Percentiles rank a stretch among this genome's conserved stretches.
phyloP scores from a whole-genome alignment of 2,797 vertebrate genomes.

The Acanthurus lineatus region DNA sequence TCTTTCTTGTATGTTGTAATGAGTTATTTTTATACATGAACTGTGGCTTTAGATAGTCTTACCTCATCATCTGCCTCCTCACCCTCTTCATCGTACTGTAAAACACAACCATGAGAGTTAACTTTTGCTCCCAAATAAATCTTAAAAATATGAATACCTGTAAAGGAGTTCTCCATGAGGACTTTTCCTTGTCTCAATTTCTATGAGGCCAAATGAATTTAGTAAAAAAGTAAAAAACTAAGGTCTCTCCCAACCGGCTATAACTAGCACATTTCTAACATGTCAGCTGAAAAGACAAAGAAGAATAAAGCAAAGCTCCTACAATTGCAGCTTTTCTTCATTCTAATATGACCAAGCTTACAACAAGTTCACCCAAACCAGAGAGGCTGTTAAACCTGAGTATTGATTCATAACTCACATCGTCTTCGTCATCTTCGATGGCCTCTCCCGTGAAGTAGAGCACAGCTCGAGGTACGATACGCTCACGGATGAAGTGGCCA shows the following conservation, averaged over 20 bases:
- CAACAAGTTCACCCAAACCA: background rate
- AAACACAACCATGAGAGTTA: slow-evolving; percentile 50
- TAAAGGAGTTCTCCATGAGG: background rate
- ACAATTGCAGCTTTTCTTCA: background rate
- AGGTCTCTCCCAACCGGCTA: background rate
- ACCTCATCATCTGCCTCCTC: slow-evolving; percentile 99
- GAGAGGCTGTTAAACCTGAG: background rate
- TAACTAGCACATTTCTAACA: background rate
- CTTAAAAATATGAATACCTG: background rate
- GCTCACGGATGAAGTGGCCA: slow-evolving; percentile 97
- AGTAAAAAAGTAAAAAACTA: background rate
- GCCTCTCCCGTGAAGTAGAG: slow-evolving; percentile 99
- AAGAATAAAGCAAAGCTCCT: background rate
- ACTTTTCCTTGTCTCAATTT: background rate
- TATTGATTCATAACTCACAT: slow-evolving; percentile 85
- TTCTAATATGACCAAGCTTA: background rate
- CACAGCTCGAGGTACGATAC: slow-evolving; percentile 95
- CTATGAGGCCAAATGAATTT: background rate
- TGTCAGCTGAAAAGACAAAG: background rate
- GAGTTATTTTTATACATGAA: background rate
- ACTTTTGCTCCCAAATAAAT: background rate
- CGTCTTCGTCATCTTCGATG: slow-evolving; percentile 98
- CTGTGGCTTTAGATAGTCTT: slow-evolving; percentile 32
- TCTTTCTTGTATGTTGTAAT: background rate
- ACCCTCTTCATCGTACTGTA: slow-evolving; percentile 98